Evolutionary conservation across 2,888 invertebrate genomes (phyloP).

Genomic region (Drosophila borborema): DNA sequence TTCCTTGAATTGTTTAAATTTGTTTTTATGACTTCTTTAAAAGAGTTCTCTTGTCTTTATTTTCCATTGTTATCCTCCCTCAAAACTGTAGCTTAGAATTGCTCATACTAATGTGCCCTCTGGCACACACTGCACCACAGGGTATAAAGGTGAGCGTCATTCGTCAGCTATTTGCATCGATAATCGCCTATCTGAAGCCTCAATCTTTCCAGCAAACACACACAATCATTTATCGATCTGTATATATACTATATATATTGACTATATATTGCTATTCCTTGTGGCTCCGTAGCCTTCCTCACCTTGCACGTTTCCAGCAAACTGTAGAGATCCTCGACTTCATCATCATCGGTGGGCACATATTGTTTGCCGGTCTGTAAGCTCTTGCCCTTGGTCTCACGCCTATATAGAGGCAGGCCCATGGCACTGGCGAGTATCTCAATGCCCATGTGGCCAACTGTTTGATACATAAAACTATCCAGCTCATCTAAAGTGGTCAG

Average conservation of each 20-base stretch:
- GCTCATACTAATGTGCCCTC: background rate
- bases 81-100: fast-evolving
- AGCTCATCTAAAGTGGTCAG: slow-evolving; percentile 89
- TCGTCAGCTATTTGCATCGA: slow-evolving; percentile 29
- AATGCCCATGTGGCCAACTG: slow-evolving; percentile 98
- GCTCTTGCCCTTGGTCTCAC: slow-evolving; percentile 94
- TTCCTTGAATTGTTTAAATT: background rate
- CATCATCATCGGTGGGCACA: slow-evolving; percentile 93
- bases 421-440: slow-evolving; percentile 96
- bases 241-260: background rate
- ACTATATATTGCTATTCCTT: background rate
- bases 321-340: slow-evolving; percentile 98
- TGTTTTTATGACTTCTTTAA: background rate
- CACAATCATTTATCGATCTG: background rate
- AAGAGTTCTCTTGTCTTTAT: background rate
- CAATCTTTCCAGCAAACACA: slow-evolving; percentile 12
- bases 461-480: slow-evolving; percentile 99
- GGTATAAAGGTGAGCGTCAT: slow-evolving; percentile 29
- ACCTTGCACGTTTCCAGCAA: slow-evolving; percentile 88
- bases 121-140: background rate
- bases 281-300: slow-evolving; percentile 31
- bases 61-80: background rate
- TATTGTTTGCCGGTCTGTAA: slow-evolving; percentile 92
- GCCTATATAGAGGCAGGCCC: slow-evolving; percentile 95
- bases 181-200: slow-evolving; percentile 23